Base-by-base conservation (phyloP, 2,797 vertebrate species). In the Hydrocynus forskahlii region DNA sequence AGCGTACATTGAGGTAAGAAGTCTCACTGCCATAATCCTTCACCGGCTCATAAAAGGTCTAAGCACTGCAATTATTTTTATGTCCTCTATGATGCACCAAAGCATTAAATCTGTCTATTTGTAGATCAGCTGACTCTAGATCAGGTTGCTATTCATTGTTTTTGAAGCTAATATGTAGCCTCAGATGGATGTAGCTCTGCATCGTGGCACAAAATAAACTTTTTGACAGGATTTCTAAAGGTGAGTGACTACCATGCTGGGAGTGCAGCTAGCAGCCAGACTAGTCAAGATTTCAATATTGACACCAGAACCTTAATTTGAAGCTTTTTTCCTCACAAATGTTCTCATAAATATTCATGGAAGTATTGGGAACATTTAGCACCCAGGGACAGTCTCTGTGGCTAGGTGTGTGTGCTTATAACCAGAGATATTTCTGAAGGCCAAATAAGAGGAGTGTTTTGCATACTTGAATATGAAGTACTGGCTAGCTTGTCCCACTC, bases 1-100 rank as follows among this genome's bases (percentile, higher is more conserved):
- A 86, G 96, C 94, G 1, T 96, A 96, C 89, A 95, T 96, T 77
- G 98, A 99, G 96, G 98, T 99, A 93, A 54, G 93, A 76, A 67
- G 29, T 68, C 52, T 48, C 50, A 74, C 43, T 50, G 12, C 5
- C 54, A 19, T 50, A 71, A 66, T 45, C 9, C 62, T 59, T 54
- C 50, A 60, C 2, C 64, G 21, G 63, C 38, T 69, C 79, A 48
- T 60, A 69, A 68, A 81, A 62, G 23, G 7, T 17, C 25, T 35
- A 29, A 54, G 69, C 29, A 38, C 54, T 68, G 63, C 64, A 48
- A 64, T 75, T 68, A 35, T 38, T n/a, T 80, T 76, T 38, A 45
- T 75, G 45, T 35, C 14, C 50, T 10, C 25, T 66, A 4, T n/a
- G 17, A 76, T 21, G 2, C 63, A 52, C 17, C 38, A 66, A 43